phyloP scores from a whole-genome alignment of 2,113 vertebrate species.

The Poeciliopsis occidentalis region DNA sequence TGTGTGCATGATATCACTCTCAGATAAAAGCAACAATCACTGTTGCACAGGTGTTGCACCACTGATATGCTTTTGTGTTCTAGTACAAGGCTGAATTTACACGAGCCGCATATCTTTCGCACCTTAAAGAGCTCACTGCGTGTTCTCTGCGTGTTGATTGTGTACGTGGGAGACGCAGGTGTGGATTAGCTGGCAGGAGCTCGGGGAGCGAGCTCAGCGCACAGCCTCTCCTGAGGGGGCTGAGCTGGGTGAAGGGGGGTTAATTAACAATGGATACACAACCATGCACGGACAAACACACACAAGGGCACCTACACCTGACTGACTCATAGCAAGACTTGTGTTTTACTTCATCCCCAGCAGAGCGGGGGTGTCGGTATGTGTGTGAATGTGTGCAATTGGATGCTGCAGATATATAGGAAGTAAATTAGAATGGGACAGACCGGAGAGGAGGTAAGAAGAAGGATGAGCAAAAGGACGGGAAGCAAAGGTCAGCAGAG shows the following conservation, averaged over 20 bases:
- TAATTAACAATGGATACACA: slow-evolving; percentile 74
- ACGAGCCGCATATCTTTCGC: slow-evolving; percentile 56
- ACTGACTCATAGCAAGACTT: slow-evolving; percentile 13
- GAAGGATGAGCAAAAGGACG: slow-evolving; percentile 56
- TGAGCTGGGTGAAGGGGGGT: slow-evolving; percentile 64
- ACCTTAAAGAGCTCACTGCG: slow-evolving; percentile 41
- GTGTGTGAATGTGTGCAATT: slow-evolving; percentile 58
- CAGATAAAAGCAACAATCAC: slow-evolving; percentile 39
- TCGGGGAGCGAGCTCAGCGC: slow-evolving; percentile 63
- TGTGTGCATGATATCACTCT: slow-evolving; percentile 55
- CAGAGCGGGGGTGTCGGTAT: slow-evolving; percentile 35
- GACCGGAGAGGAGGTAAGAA: slow-evolving; percentile 32
- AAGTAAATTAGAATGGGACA: slow-evolving; percentile 58
- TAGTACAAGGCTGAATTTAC: slow-evolving; percentile 42
- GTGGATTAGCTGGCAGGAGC: slow-evolving; percentile 70
- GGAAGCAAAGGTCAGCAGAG: slow-evolving; percentile 67
- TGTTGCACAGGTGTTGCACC: slow-evolving; percentile 60
- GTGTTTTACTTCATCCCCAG: slow-evolving; percentile 35
- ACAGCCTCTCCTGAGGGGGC: slow-evolving; percentile 51
- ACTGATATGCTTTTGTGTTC: slow-evolving; percentile 69
- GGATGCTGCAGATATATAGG: slow-evolving; percentile 47
- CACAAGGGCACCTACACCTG: slow-evolving; percentile 26
- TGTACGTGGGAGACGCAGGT: slow-evolving; percentile 61
- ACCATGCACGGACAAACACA: slow-evolving; percentile 20
- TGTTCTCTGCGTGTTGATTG: slow-evolving; percentile 36